Percentiles rank a stretch among this genome's conserved stretches.
These are phyloP conservation scores for Alectura lathami DNA, from an alignment of 2,113 vertebrate genomes.

Conservation along the genomic window DNA sequence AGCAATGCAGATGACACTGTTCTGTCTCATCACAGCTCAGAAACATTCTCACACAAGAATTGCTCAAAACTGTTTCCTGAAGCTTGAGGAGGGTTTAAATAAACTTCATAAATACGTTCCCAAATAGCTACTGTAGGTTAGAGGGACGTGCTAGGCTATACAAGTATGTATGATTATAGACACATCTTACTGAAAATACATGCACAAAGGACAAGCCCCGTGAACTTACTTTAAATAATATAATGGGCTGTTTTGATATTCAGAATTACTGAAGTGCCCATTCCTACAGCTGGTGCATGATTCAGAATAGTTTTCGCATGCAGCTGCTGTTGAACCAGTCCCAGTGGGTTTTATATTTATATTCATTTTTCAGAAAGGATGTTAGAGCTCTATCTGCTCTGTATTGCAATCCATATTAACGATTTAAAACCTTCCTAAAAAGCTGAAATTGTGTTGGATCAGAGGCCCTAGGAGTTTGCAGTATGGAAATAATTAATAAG, in stretches of 20 bases:
- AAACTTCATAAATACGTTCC: not conserved
- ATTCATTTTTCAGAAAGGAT: not conserved
- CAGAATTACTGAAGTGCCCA: not conserved
- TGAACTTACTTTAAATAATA: not conserved
- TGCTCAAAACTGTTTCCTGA: not conserved
- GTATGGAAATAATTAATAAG: not conserved
- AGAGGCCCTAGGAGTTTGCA: not conserved
- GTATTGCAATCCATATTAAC: not conserved
- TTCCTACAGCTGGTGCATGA: not conserved
- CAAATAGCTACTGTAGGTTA: not conserved
- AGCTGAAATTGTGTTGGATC: not conserved
- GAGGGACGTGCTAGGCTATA: not conserved
- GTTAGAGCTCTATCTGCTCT: not conserved
- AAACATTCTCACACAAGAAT: not conserved
- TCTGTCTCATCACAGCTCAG: not conserved
- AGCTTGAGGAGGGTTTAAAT: not conserved
- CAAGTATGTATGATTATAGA: not conserved
- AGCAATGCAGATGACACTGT: not conserved
- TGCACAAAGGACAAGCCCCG: not conserved
- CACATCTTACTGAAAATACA: not conserved
- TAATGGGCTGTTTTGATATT: not conserved
- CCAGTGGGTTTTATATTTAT: not conserved
- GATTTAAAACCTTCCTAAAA: not conserved
- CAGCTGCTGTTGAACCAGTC: slow-evolving; percentile 28
- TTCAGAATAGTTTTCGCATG: not conserved